Evolutionary conservation across 2,113 vertebrate genomes (phyloP), one percentile per base, ranked within the genome.

Genomic region (Martes martes): DNA sequence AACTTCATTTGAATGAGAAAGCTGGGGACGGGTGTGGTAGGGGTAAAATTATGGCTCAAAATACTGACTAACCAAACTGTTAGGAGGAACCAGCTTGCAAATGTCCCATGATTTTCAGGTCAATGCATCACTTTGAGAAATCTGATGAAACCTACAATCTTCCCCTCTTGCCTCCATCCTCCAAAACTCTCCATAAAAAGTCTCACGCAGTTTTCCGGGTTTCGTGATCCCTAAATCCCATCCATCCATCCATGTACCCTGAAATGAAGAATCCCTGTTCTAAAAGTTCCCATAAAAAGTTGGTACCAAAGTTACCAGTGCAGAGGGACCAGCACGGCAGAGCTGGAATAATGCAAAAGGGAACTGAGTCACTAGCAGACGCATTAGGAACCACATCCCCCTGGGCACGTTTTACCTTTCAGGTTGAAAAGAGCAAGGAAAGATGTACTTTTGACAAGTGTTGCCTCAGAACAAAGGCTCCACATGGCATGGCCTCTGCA

Each of bases 1-100:
- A 55, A 71, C n/a, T 33, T 94, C n/a, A 42, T 73, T 31, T 31
- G 81, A 94, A 78, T 52, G 84, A 94, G 55, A 61, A 95, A 23
- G 52, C 6, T n/a, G 23, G n/a, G 21, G 11, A 10, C 3, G 1
- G 39, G 15, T n/a, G 21, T 47, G 26, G 15, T 3, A 18, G 4
- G 33, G 6, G 33, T 67, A 21, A 78, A 63, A 42, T 65, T 63
- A 3, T 47, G 33, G 42, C 7, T 86, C 74, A 45, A 65, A 87
- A 76, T 10, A 80, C n/a, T 1, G n/a, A 52, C 39, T 42, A 42
- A 42, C 59, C 61, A 69, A 85, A 91, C 59, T 59, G 52, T 45
- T 19, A 61, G 74, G 67, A 93, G 36, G 9, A 19, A 26, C 47
- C 42, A 47, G 61, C 39, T 50, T 39, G 50, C 42, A 76, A n/a